Base-by-base conservation (phyloP, 1,140 invertebrate species). In the Danaus plexippus region DNA sequence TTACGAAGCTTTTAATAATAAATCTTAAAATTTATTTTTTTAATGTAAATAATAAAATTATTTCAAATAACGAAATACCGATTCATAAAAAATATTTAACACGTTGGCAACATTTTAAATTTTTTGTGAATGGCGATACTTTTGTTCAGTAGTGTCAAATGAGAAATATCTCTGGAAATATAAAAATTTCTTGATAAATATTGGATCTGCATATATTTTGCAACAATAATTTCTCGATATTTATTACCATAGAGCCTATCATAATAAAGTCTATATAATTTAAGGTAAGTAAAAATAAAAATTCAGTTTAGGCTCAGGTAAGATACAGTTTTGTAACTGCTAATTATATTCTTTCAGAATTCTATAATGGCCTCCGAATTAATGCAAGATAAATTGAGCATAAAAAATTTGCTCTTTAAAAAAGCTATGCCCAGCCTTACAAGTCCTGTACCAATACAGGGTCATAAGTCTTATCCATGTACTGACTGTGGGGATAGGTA, bases 401-500 rank as follows among this genome's bases (percentile, higher is more conserved):
- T 85, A 22, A 83, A 85, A 63, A 77, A 78, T 57, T 54, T 85
- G 9, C 59, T 85, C 46, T 85, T 85, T 59, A 73, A 73, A 7
- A 80, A 79, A 62, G 69, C 75, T 42, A 60, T 80, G 48, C 82
- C 82, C 42, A 79, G 74, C 47, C 69, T 80, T 61, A 66, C 59
- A 13, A 65, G 76, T 57, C 72, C 77, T 49, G 50, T 69, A 55
- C 59, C 71, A 11, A 69, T 61, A 43, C 49, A 61, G 66, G 83
- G 78, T n/a, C 63, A 77, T 42, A 79, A 79, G 66, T 50, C 73
- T 40, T 85, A 63, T 57, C 12, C 68, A 47, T 86, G 85, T 54
- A 85, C 64, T 9, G 82, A 85, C 61, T 87, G 85, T 64, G 80
- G 82, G 47, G 85, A 87, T 61, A 84, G 76, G 85, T 87, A 77